phyloP scores from a whole-genome alignment of 2,797 vertebrate species.

The Strix occidentalis region DNA sequence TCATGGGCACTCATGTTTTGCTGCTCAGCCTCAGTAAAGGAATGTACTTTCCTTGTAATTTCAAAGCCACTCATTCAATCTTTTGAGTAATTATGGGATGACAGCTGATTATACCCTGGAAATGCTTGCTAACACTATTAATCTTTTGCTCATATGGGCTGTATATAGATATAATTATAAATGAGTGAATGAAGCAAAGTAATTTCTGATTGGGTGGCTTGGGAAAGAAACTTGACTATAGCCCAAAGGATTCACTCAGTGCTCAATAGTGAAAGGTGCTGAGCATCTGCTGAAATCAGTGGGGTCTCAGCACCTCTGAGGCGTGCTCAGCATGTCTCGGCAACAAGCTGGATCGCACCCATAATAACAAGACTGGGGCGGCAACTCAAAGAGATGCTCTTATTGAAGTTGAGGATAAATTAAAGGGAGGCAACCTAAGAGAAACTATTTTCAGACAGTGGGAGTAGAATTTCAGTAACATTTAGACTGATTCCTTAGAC shows the following conservation, averaged over 20 bases:
- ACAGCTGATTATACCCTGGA: slow-evolving; percentile 54
- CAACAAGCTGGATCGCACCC: background rate
- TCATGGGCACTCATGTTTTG: background rate
- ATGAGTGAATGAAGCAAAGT: background rate
- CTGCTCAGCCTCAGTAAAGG: background rate
- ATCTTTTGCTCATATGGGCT: slow-evolving; percentile 34
- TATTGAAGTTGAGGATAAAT: slow-evolving; percentile 48
- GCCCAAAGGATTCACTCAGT: background rate
- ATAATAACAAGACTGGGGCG: background rate
- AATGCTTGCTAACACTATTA: slow-evolving; percentile 49
- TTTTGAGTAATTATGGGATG: slow-evolving; percentile 47
- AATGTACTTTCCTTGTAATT: slow-evolving; percentile 61
- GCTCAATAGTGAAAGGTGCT: background rate
- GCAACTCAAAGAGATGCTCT: slow-evolving; percentile 24
- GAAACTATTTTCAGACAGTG: slow-evolving; percentile 25
- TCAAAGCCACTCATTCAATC: slow-evolving; percentile 25
- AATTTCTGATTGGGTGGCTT: slow-evolving; percentile 16
- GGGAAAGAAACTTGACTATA: background rate
- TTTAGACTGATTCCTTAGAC: slow-evolving; percentile 36
- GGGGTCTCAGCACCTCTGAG: background rate
- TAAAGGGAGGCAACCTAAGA: slow-evolving; percentile 56
- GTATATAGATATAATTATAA: slow-evolving; percentile 43
- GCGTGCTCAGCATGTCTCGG: background rate
- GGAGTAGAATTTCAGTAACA: slow-evolving; percentile 11
- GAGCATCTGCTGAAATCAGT: background rate